These are phyloP conservation scores for Homarus americanus DNA, from an alignment of 1,140 invertebrate genomes.

Conservation along the genomic window DNA sequence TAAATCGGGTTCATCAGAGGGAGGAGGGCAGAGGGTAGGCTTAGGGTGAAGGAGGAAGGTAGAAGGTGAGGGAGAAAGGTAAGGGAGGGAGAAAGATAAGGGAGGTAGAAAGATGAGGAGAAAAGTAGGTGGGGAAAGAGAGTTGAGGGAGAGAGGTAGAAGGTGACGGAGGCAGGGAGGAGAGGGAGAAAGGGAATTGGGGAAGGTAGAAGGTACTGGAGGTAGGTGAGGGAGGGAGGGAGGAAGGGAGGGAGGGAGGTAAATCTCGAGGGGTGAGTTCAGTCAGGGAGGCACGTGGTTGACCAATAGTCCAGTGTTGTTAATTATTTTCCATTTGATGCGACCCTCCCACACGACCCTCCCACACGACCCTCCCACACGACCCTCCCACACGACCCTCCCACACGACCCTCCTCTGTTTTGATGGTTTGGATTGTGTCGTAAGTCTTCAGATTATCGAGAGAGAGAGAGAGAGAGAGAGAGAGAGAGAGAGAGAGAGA, in stretches of 20 bases:
- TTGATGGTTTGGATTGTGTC: no score
- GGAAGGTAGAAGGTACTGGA: not conserved
- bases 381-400: no score
- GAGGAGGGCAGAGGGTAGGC: not conserved
- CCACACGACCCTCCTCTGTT: no score
- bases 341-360: no score
- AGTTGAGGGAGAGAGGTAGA: conserved; percentile 19
- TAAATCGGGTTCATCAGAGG: not conserved
- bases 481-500: no score
- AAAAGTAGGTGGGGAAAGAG: not conserved
- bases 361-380: no score
- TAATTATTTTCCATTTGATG: no score
- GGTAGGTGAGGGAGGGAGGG: not conserved
- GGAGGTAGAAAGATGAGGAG: not conserved
- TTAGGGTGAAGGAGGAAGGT: not conserved
- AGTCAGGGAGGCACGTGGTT: no score
- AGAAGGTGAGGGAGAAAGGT: no score
- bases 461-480: no score
- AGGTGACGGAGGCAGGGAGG: not conserved
- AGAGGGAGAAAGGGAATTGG: not conserved
- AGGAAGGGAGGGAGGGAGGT: not conserved
- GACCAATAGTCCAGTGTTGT: no score
- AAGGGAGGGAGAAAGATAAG: not conserved
- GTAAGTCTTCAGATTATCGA: no score
- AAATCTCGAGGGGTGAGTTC: not conserved